Evolutionary conservation across 2,113 vertebrate genomes (phyloP).

Genomic region (Albula goreensis): DNA sequence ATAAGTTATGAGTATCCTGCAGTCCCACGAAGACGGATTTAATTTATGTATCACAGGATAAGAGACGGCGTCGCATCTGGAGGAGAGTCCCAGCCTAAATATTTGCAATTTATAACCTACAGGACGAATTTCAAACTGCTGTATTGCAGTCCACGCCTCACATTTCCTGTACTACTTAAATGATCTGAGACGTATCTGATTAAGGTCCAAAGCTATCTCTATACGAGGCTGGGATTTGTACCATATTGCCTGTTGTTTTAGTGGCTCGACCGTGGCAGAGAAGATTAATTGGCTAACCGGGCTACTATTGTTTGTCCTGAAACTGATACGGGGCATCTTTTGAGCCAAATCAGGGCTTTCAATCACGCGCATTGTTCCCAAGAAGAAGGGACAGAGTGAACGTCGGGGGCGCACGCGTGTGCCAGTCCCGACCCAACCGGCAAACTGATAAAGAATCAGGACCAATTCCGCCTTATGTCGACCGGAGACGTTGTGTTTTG

Average conservation of each 20-base stretch:
- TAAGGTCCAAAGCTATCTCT: slow-evolving; percentile 8
- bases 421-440: slow-evolving; percentile 43
- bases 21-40: too few relatives aligned
- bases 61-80: too few relatives aligned
- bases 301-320: slow-evolving; percentile 60
- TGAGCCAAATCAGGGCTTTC: slow-evolving; percentile 53
- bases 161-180: neutral
- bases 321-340: slow-evolving; percentile 62
- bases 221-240: neutral
- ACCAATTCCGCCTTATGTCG: neutral
- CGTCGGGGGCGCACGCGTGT: slow-evolving; percentile 53
- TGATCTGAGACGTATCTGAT: neutral
- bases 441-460: neutral
- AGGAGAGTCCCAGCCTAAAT: too few relatives aligned
- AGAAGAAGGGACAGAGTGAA: slow-evolving; percentile 48
- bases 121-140: too few relatives aligned
- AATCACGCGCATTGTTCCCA: slow-evolving; percentile 46
- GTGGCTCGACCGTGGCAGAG: slow-evolving; percentile 28
- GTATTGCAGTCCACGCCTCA: neutral
- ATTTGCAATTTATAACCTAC: neutral
- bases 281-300: slow-evolving; percentile 66
- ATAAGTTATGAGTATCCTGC: too few relatives aligned
- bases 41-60: too few relatives aligned
- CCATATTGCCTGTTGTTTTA: slow-evolving; percentile 21
- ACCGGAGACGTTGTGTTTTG: neutral